Base-by-base conservation (phyloP, 2,113 vertebrate genomes). In the Psittacara wagleri region DNA sequence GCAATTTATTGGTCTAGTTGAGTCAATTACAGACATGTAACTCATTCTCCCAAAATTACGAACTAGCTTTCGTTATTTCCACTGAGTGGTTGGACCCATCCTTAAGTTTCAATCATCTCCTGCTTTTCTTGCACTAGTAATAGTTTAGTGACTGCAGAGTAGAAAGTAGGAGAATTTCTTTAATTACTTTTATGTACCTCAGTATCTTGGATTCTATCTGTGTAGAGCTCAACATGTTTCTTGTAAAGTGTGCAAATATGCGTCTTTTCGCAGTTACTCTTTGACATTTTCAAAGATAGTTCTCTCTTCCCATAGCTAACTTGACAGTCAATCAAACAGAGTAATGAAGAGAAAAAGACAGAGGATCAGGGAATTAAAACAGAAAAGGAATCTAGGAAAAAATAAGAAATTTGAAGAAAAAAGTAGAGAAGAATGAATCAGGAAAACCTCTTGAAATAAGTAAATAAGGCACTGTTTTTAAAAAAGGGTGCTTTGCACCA, bases 271-370 rank as follows among this genome's bases (percentile, higher is more conserved):
- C 93, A 96, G 93, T 73, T 90, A 92, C 44, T 95, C 88, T 93
- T 82, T 92, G 95, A 96, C 92, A 86, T 92, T 95, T 94, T 83
- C 83, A 69, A 89, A 95, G 86, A 90, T 73, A 94, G 86, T 83
- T 94, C 74, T 46, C 5, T 73, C 54, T 86, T 91, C 48, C 66
- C 31, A 11, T 82, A 81, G 82, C 74, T 64, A 73, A 57, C 66
- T 95, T 83, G 83, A 94, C 93, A 94, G 89, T 76, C 85, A 88
- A 75, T 93, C 88, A 92, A 64, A 35, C 72, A 66, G 52, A 69
- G 55, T 62, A 94, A 51, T 3, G 3, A 78, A 62, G 27, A 89
- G 69, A 69, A 72, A 86, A 88, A 93, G 48, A 23, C 16, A 74
- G 54, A 81, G 44, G 25, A 94, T 51, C 22, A 37, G 44, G 35